These are phyloP conservation scores for Pelvicachromis taeniatus DNA, from an alignment of 2,113 vertebrate species.

Conservation along the genomic window DNA sequence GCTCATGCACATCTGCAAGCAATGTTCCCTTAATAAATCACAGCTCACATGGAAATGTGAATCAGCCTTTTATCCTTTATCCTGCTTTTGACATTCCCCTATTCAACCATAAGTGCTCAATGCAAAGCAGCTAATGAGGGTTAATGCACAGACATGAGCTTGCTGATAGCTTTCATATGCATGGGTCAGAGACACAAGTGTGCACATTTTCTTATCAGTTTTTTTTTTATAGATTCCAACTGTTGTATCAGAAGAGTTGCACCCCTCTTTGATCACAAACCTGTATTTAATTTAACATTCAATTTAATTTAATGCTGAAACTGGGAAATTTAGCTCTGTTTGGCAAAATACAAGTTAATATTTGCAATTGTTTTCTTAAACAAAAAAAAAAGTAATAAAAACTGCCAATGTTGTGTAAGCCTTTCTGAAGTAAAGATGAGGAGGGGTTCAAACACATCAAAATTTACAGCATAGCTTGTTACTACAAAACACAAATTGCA, in stretches of 20 bases:
- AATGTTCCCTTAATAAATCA: not conserved
- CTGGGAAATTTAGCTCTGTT: not conserved
- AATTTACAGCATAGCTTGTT: not conserved
- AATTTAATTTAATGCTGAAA: not conserved
- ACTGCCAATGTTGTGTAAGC: not conserved
- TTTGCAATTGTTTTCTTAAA: not conserved
- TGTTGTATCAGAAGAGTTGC: not conserved
- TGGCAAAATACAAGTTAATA: too few relatives aligned
- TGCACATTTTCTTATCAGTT: fast-evolving
- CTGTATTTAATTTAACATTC: not conserved
- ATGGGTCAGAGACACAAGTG: not conserved
- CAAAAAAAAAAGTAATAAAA: not conserved
- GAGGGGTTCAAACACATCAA: not conserved
- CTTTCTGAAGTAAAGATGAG: too few relatives aligned
- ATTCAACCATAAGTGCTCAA: not conserved
- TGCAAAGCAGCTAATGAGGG: not conserved
- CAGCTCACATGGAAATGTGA: not conserved
- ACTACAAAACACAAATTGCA: not conserved
- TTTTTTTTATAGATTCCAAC: not conserved
- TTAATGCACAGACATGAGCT: not conserved
- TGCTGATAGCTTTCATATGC: not conserved
- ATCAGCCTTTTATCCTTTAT: not conserved
- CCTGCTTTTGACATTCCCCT: not conserved
- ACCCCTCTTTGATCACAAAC: not conserved
- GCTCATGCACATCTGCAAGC: not conserved